Evolutionary conservation across 2,888 invertebrate genomes (phyloP), one percentile per base, ranked within the genome.

Genomic region (Drosophila vallismaia): DNA sequence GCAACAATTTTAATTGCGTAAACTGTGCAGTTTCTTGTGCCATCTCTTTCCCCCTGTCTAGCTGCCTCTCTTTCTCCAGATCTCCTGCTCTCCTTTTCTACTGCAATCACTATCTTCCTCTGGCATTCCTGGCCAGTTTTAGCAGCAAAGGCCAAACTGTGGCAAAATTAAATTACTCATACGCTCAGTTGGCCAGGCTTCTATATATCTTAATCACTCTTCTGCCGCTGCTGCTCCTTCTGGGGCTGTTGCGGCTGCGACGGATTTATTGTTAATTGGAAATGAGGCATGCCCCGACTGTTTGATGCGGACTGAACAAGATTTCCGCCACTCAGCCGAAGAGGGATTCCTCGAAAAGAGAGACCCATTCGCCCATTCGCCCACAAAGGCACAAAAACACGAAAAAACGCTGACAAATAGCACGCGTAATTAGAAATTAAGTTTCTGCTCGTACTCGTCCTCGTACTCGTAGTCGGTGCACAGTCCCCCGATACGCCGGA

Each of bases 371-470:
- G 19, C 62, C 57, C 71, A 24, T 10, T 44, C 59, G 50, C 36
- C 57, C 36, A 10, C 51, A 55, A 55, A 44, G 46, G 46, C 59
- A 40, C 24, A 57, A 56, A 63, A 62, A 49, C 24, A 50, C 38
- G 51, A 51, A 59, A 69, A 78, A 82, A 59, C 72, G 82, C 87
- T 82, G 82, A 87, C 87, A 82, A 82, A 85, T 82, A 69, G 86
- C 66, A 87, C 86, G 82, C 83, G 82, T 83, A 83, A 83, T 83
- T 83, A 83, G 82, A 87, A 83, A 87, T 87, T 82, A 85, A 87
- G 87, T 82, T 74, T 46, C 67, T 19, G 19, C 19, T 74, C 58
- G 38, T 55, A 28, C 58, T 77, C 68, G 66, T 55, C 24, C 57
- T 77, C 68, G 66, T 55, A 28, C 59, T 44, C 33, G n/a, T 10